A percentile compares a stretch with the other conserved stretches of the same genome.
Conservation (phyloP, 2,797 vertebrate genomes). For the Nasua narica region DNA sequence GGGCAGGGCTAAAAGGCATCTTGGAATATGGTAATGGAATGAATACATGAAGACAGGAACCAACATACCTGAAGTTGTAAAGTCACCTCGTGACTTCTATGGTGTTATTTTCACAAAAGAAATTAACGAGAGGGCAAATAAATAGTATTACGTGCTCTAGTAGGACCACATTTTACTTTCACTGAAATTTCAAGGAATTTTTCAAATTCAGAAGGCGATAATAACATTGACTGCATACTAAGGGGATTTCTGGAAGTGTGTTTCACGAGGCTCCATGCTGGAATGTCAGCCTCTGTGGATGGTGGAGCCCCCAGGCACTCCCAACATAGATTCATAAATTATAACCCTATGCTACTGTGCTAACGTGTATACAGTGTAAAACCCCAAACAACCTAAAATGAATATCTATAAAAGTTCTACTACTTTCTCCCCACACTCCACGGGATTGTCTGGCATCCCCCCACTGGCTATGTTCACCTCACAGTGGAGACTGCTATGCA, state of each 20-base stretch:
- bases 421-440: background rate
- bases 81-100: background rate
- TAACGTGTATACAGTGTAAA: background rate
- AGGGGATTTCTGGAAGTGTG: slow-evolving; percentile 32
- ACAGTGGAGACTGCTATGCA: background rate
- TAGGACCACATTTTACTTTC: slow-evolving; percentile 45
- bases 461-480: background rate
- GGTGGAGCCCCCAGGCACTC: background rate
- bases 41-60: background rate
- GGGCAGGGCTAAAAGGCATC: background rate
- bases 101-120: background rate
- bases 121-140: slow-evolving; percentile 30
- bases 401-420: background rate
- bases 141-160: background rate
- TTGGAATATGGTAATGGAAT: background rate
- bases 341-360: background rate
- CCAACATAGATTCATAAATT: background rate
- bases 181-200: slow-evolving; percentile 47
- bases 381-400: background rate
- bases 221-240: background rate
- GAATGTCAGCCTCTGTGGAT: background rate
- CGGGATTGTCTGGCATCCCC: background rate
- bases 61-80: background rate
- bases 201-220: slow-evolving; percentile 42
- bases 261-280: background rate